Evolutionary conservation across 2,888 invertebrate genomes (phyloP).

Genomic region (Meteorus cinctellus): DNA sequence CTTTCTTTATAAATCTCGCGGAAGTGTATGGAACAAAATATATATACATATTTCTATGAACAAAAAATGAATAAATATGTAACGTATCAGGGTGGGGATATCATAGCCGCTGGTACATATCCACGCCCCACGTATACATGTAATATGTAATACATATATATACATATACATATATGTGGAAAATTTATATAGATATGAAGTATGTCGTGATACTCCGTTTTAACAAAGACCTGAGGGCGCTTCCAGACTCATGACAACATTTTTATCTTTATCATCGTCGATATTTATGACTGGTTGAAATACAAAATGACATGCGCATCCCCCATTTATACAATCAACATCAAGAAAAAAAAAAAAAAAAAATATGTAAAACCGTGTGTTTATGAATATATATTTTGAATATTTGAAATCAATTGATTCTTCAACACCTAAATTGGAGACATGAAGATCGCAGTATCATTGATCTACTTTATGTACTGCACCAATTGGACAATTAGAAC

Average conservation of each 20-base stretch:
- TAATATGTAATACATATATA: background rate
- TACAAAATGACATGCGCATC: constrained; percentile 1
- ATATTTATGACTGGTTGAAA: constrained; percentile 58
- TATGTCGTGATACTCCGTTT: constrained; percentile 23
- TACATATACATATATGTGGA: background rate
- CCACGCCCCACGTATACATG: too few relatives aligned
- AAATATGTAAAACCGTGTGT: too few relatives aligned
- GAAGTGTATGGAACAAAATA: constrained; percentile 1
- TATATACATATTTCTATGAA: background rate
- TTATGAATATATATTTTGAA: too few relatives aligned
- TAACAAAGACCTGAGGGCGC: constrained; percentile 41
- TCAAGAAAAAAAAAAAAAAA: too few relatives aligned
- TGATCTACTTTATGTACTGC: too few relatives aligned
- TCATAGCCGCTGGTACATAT: constrained; percentile 22
- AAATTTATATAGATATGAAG: constrained; percentile 7
- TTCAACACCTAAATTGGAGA: too few relatives aligned
- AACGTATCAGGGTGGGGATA: constrained; percentile 21
- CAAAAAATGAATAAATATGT: background rate
- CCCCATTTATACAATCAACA: background rate
- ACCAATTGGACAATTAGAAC: too few relatives aligned
- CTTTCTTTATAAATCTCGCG: constrained; percentile 38
- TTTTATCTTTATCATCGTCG: constrained; percentile 62
- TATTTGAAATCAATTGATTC: too few relatives aligned
- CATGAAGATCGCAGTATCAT: too few relatives aligned
- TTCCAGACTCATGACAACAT: constrained; percentile 56